Evolutionary conservation across 2,797 vertebrate species (phyloP), one percentile per base, ranked within the genome.

Genomic region (Lagodon rhomboides): DNA sequence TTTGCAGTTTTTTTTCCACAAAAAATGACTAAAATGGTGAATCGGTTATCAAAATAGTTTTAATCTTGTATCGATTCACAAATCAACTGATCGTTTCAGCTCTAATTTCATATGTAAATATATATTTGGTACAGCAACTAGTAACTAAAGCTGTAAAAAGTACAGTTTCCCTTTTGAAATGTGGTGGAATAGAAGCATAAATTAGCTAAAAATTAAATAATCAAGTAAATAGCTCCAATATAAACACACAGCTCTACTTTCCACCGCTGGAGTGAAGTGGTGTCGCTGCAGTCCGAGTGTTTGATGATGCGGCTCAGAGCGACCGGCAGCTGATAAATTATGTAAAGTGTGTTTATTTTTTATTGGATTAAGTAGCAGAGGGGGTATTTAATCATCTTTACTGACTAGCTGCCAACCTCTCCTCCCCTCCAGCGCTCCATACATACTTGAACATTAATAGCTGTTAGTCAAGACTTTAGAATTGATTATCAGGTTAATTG

Each of bases 401-500:
- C 60, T 61, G 64, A 56, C 60, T 7, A 2, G 43, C 64, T 76
- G 73, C 73, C 64, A 53, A 11, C 41, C 23, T 41, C 43, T 68
- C 43, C 7, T 22, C 41, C 60, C 61, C 30, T 70, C 60, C 0
- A 63, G 56, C 56, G 0, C 0, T 23, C 65, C 54, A 44, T 18
- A 38, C 61, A 60, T 4, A 59, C 38, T 27, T 18, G 17, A 64
- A 49, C 66, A 63, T 34, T 49, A 50, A 51, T 41, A 1, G 34
- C 34, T 54, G 59, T 67, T 59, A 34, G 41, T 60, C 43, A 51
- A 17, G n/a, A 58, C 12, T 68, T 68, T 3, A 54, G 11, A 38
- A 69, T 53, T 79, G 63, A 71, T 78, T 16, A 66, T 66, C 71
- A 30, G 44, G 69, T 77, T 60, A 71, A 71, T 65, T 65, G 54